Evolutionary conservation across 2,797 vertebrate genomes (phyloP).

Genomic region (Notolepis coatsorum): DNA sequence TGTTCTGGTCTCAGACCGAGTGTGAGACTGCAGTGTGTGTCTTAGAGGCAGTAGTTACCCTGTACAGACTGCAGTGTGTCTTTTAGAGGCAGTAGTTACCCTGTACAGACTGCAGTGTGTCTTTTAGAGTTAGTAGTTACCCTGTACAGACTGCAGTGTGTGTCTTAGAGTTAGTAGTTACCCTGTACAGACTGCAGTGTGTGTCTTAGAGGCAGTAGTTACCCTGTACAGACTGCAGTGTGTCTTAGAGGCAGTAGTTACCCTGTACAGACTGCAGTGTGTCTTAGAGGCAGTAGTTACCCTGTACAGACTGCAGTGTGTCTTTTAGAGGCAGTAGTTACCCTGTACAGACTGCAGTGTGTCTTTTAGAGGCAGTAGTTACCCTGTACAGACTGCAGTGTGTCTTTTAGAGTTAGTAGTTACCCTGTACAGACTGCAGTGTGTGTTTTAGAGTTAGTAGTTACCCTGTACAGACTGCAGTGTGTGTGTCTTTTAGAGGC

Average conservation of each 20-base stretch:
- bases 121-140: too few relatives aligned
- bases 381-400: too few relatives aligned
- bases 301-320: too few relatives aligned
- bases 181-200: neutral
- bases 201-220: neutral
- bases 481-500: conserved; percentile 15
- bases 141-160: too few relatives aligned
- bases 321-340: neutral
- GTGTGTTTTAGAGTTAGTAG: neutral
- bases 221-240: too few relatives aligned
- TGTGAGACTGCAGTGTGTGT: neutral
- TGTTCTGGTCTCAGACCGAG: neutral
- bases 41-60: too few relatives aligned
- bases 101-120: neutral
- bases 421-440: neutral
- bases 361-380: neutral
- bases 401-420: neutral
- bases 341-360: neutral
- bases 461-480: too few relatives aligned
- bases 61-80: too few relatives aligned
- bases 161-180: neutral
- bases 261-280: neutral
- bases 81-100: neutral
- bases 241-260: neutral
- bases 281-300: too few relatives aligned